phyloP scores from a whole-genome alignment of 1,140 invertebrate species.

The Temnothorax curvispinosus region DNA sequence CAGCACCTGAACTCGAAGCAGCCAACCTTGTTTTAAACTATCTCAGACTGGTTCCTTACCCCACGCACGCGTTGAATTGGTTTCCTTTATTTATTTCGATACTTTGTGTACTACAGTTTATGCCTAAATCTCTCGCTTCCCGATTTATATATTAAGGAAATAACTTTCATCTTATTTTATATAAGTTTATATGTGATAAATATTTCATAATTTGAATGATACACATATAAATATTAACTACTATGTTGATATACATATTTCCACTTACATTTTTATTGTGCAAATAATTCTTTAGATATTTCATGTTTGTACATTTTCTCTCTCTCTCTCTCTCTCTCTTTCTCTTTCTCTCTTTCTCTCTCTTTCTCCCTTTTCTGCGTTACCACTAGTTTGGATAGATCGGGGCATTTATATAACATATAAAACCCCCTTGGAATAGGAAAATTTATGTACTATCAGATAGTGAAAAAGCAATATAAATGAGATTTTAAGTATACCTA shows the following conservation, averaged over 20 bases:
- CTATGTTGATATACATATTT: background rate
- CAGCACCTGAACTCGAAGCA: constrained; percentile 81
- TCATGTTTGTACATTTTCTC: background rate
- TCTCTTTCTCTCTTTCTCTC: background rate
- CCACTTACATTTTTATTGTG: background rate
- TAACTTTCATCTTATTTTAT: background rate
- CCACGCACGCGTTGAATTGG: constrained; percentile 73
- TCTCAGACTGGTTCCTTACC: constrained; percentile 66
- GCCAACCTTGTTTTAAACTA: constrained; percentile 70
- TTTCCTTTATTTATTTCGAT: constrained; percentile 78
- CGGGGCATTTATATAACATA: constrained; percentile 50
- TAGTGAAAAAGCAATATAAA: constrained; percentile 80
- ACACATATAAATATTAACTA: background rate
- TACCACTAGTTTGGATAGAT: background rate
- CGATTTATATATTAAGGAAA: constrained; percentile 2
- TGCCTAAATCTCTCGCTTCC: background rate
- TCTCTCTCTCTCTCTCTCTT: background rate
- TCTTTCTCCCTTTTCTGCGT: background rate
- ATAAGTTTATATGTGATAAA: background rate
- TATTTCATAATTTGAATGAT: background rate
- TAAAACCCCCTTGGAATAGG: constrained; percentile 51
- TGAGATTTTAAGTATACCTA: constrained; percentile 82
- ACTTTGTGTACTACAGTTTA: constrained; percentile 50
- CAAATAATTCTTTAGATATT: background rate
- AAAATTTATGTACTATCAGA: constrained; percentile 81